These are phyloP conservation scores for Eilema depressum DNA, from an alignment of 2,888 invertebrate species.

Conservation along the genomic window DNA sequence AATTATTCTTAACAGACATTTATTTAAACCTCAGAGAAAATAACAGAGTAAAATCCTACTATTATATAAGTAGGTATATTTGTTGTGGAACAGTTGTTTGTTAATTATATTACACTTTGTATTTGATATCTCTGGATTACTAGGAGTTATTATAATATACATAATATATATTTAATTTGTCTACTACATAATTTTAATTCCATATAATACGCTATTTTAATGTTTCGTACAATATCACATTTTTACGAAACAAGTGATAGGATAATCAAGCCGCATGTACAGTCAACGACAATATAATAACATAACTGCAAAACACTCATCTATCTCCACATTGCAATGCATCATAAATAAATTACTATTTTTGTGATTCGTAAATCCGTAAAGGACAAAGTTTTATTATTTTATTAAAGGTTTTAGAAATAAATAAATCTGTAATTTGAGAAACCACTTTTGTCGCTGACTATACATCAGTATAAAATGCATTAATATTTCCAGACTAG, in stretches of 20 bases:
- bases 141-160: slow-evolving; percentile 46
- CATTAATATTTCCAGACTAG: neutral
- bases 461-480: neutral
- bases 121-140: slow-evolving; percentile 47
- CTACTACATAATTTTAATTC: slow-evolving; percentile 45
- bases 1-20: slow-evolving; percentile 81
- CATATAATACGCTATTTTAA: slow-evolving; percentile 34
- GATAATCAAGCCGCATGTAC: slow-evolving; percentile 34
- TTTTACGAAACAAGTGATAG: slow-evolving; percentile 37
- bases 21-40: slow-evolving; percentile 84
- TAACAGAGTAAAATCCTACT: slow-evolving; percentile 75
- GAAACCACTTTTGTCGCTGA: neutral
- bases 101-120: slow-evolving; percentile 45
- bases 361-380: neutral
- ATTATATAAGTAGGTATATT: slow-evolving; percentile 58
- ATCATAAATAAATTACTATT: neutral
- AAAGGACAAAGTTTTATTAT: neutral
- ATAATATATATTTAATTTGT: slow-evolving; percentile 47
- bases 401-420: neutral
- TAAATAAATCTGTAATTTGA: neutral
- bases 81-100: slow-evolving; percentile 62
- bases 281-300: slow-evolving; percentile 21
- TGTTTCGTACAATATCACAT: slow-evolving; percentile 42
- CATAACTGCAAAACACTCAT: too few species aligned
- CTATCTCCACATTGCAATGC: too few species aligned